Percentiles rank a stretch among this genome's conserved stretches.
These are phyloP conservation scores for Pyralis farinalis DNA, from an alignment of 2,888 invertebrate genomes.

Conservation along the genomic window DNA sequence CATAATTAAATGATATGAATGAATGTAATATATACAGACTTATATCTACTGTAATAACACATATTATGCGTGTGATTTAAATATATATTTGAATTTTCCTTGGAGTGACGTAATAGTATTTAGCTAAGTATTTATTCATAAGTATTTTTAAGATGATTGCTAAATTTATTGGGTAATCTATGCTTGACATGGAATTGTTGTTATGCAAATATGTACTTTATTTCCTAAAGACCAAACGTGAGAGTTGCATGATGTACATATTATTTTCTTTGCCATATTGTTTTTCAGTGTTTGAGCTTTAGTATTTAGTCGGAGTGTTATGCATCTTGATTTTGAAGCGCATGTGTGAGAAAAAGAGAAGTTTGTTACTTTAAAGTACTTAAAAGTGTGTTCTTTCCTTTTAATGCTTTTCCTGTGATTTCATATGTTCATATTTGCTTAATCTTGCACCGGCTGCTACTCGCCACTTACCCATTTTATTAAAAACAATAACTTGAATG, in stretches of 20 bases:
- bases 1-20: constrained; percentile 8
- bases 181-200: constrained; percentile 40
- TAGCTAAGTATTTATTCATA: constrained; percentile 39
- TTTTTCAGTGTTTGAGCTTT: constrained; percentile 57
- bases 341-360: constrained; percentile 75
- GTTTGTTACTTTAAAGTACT: constrained; percentile 35
- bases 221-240: constrained; percentile 80
- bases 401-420: constrained; percentile 74
- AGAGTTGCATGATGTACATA: constrained; percentile 69
- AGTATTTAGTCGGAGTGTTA: constrained; percentile 40
- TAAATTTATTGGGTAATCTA: constrained; percentile 79
- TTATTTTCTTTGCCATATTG: constrained; percentile 55
- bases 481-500: constrained; percentile 17
- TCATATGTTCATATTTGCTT: constrained; percentile 77
- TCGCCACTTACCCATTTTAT: constrained; percentile 37
- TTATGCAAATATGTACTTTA: constrained; percentile 50
- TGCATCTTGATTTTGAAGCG: constrained; percentile 61
- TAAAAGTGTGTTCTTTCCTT: constrained; percentile 37
- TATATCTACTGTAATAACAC: constrained; percentile 14
- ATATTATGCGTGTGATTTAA: constrained; percentile 20
- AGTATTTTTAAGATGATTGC: constrained; percentile 66
- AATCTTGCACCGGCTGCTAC: constrained; percentile 61
- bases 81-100: constrained; percentile 20
- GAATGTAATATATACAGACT: constrained; percentile 6
- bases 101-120: constrained; percentile 56